Evolutionary conservation across 2,797 vertebrate genomes (phyloP), one percentile per base, ranked within the genome.

Genomic region (Coregonus sp.): DNA sequence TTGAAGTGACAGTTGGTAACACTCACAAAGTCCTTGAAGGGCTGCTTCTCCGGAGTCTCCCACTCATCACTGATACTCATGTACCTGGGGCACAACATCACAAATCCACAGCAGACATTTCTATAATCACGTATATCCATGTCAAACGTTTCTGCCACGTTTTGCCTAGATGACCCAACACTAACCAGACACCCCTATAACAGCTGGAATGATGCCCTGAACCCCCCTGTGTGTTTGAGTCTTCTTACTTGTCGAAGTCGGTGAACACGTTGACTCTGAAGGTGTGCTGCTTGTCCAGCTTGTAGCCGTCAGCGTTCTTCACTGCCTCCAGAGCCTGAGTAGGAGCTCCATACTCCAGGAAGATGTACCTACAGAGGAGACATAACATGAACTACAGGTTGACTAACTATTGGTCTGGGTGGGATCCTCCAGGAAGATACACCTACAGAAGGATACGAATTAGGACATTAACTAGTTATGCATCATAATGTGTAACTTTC

Each of bases 261-360:
- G 98, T 99, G 86, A 99, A 98, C 85, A 99, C 94, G 82, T 99
- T 99, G 83, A 99, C 97, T 79, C 97, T 93, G 88, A 99, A 99
- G 0, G 97, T 99, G 83, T 99, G 98, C 67, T 99, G 98, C 75
- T 99, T 99, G 87, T 99, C 98, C 5, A 99, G 92, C 78, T 99
- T 99, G 91, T 99, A 99, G 31, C 96, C 96, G 71, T 99, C 98
- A 5, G 97, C 97, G 0, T 95, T 98, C 88, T 99, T 99, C 72
- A 99, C 96, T 0, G 98, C 98, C 78, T 99, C 98, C 1, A 95
- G 86, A 0, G 98, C 98, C 0, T 98, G 96, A 66, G 93, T 94
- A 0, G 98, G 97, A 74, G 95, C 94, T 0, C 91, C 93, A 20
- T 99, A 99, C 83, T 99, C 98, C 92, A 99, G 91, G 80, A 99